phyloP scores from a whole-genome alignment of 2,797 vertebrate genomes.

The Centroberyx gerrardi region DNA sequence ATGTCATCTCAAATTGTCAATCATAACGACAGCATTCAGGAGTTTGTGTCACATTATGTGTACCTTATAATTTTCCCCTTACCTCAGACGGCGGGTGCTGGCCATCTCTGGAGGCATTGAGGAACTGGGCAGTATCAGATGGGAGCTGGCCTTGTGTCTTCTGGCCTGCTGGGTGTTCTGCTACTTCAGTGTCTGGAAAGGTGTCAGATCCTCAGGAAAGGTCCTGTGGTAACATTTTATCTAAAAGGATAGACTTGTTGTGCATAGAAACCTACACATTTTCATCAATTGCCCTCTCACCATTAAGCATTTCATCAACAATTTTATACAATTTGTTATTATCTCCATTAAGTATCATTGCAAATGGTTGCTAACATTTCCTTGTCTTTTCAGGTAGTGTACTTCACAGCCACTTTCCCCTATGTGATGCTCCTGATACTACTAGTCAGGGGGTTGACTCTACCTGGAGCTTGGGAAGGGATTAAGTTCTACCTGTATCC shows the following conservation, averaged over 20 bases:
- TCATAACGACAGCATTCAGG: too few species aligned
- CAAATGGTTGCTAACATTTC: not conserved
- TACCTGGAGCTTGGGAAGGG: conserved; percentile 78
- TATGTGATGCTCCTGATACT: conserved; percentile 73
- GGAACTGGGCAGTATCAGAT: conserved; percentile 67
- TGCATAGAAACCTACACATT: not conserved
- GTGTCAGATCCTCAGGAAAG: conserved; percentile 73
- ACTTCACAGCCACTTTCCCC: conserved; percentile 76
- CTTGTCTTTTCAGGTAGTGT: conserved; percentile 60
- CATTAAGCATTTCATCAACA: not conserved
- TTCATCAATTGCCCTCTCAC: too few species aligned
- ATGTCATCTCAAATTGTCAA: too few species aligned
- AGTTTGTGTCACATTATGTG: too few species aligned
- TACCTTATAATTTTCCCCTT: not conserved
- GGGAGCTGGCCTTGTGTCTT: conserved; percentile 74
- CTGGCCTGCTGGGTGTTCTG: conserved; percentile 61
- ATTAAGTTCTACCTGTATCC: conserved; percentile 74
- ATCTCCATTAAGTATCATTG: too few species aligned
- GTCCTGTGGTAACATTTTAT: conserved; percentile 12
- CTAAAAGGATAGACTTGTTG: too few species aligned
- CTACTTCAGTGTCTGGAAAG: conserved; percentile 79
- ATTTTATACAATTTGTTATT: not conserved
- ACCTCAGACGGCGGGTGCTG: conserved; percentile 58
- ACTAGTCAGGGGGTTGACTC: conserved; percentile 71
- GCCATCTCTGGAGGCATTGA: conserved; percentile 67